Percentiles rank a stretch among this genome's conserved stretches.
Evolutionary conservation across 2,888 invertebrate species (phyloP).

Genomic region (Lumbricus terrestris): DNA sequence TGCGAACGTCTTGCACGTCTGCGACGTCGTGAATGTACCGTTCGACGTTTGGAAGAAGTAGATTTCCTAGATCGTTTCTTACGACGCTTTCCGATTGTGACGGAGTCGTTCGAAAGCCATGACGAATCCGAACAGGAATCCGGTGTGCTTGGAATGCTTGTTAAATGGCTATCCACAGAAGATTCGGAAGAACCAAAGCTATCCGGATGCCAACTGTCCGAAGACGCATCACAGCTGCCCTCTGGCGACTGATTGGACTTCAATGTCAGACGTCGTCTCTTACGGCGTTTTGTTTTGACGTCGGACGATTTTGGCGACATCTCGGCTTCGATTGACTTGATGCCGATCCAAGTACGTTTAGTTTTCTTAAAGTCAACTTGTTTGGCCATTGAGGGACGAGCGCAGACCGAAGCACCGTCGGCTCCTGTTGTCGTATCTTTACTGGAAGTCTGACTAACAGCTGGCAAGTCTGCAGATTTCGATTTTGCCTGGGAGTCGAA

Average conservation of each 20-base stretch:
- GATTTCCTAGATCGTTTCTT: background rate
- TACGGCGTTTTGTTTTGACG: background rate
- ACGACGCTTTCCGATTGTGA: background rate
- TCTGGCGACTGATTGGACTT: background rate
- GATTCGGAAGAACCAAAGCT: background rate
- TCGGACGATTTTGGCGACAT: background rate
- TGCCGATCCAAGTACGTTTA: background rate
- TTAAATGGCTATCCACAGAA: background rate
- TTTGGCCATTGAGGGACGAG: background rate
- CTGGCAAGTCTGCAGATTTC: background rate
- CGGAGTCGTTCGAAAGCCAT: background rate
- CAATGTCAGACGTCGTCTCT: slow-evolving; percentile 8
- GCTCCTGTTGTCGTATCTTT: background rate
- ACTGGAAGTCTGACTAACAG: background rate
- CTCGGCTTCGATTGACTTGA: slow-evolving; percentile 8
- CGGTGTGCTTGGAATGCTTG: background rate
- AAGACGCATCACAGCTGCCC: background rate
- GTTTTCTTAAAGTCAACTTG: background rate
- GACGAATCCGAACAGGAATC: background rate
- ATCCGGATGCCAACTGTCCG: slow-evolving; percentile 9
- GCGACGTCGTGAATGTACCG: background rate
- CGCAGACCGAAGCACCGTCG: background rate
- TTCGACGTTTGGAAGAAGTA: background rate
- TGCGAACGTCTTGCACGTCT: background rate
- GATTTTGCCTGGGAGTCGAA: background rate